Evolutionary conservation across 1,140 invertebrate genomes (phyloP).

Genomic region (Choristoneura fumiferana): DNA sequence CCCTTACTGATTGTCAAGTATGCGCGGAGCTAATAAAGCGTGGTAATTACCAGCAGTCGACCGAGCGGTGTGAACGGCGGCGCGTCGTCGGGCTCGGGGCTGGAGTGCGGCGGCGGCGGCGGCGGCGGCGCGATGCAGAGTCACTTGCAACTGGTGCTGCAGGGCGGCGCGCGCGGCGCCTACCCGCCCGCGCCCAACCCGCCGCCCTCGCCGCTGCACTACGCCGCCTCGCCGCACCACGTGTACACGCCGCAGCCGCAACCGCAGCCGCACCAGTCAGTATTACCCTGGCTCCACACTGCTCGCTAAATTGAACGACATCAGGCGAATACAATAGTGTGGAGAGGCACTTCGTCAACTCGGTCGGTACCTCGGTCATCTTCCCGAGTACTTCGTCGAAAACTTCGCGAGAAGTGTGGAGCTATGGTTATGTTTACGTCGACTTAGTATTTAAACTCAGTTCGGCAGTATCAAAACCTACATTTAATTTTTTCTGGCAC

Average conservation of each 20-base stretch:
- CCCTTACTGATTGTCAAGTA: too few relatives aligned
- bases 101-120: constrained; percentile 23
- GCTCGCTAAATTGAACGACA: too few relatives aligned
- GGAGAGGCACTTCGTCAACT: too few relatives aligned
- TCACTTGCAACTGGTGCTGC: constrained; percentile 72
- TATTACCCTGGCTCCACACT: neutral
- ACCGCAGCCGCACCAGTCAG: constrained; percentile 21
- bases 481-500: too few relatives aligned
- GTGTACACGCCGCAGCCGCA: constrained; percentile 47
- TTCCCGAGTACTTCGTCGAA: too few relatives aligned
- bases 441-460: too few relatives aligned
- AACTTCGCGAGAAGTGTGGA: too few relatives aligned
- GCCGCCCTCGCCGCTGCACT: constrained; percentile 42
- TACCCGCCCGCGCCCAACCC: constrained; percentile 48
- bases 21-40: too few relatives aligned
- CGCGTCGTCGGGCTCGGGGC: constrained; percentile 24
- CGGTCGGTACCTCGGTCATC: too few relatives aligned
- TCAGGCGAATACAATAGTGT: too few relatives aligned
- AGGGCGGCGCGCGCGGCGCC: constrained; percentile 44
- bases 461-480: too few relatives aligned
- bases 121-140: constrained; percentile 36
- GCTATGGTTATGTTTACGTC: too few relatives aligned
- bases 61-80: constrained; percentile 56
- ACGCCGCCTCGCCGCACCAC: constrained; percentile 47
- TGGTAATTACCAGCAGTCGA: constrained; percentile 35